Percentiles rank a stretch among this genome's conserved stretches.
Evolutionary conservation across 1,140 invertebrate genomes (phyloP).

Genomic region (Zaprionus vittiger): DNA sequence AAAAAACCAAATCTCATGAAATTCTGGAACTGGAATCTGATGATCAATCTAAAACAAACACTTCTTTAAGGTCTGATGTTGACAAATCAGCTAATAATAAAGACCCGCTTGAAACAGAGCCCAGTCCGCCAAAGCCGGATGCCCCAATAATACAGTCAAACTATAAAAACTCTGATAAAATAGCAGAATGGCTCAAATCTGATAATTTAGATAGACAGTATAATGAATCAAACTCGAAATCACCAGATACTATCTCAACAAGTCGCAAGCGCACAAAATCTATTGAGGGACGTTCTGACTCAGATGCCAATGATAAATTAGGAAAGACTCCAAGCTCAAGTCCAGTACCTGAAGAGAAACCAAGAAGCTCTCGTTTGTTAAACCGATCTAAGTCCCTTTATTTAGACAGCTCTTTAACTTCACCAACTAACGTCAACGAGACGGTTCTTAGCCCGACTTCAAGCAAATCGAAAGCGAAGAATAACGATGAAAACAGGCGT

Average conservation of each 20-base stretch:
- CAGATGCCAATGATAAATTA: background rate
- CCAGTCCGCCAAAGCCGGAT: background rate
- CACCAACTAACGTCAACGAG: background rate
- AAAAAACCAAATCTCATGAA: background rate
- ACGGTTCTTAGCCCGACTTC: background rate
- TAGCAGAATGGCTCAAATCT: background rate
- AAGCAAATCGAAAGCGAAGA: background rate
- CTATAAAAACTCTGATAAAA: background rate
- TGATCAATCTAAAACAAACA: background rate
- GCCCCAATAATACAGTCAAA: background rate
- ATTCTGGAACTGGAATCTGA: background rate
- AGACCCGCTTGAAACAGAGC: no score
- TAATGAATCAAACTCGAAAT: background rate
- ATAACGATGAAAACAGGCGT: background rate
- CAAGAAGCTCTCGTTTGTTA: background rate
- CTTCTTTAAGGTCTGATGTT: background rate
- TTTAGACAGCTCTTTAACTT: background rate
- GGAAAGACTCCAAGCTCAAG: background rate
- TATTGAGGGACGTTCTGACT: background rate
- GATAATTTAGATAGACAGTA: background rate
- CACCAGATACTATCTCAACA: background rate
- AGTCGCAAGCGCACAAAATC: background rate
- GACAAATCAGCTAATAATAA: no score
- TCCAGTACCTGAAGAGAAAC: background rate
- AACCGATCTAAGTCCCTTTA: slow-evolving; percentile 16